Conservation (phyloP, 2,888 invertebrate genomes). For the Rhamnusium bicolor region DNA sequence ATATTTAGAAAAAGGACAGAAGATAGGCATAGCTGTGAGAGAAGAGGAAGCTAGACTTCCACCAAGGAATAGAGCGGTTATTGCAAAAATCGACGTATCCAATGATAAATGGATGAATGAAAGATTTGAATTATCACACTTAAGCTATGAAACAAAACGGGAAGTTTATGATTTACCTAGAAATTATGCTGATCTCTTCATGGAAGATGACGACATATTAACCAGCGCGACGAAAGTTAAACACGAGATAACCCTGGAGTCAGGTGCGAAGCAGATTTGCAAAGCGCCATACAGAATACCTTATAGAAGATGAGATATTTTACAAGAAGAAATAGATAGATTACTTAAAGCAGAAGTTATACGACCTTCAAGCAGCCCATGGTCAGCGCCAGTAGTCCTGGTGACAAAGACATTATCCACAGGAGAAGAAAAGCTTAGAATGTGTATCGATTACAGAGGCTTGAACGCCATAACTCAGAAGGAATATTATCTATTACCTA, state of each 20-base stretch:
- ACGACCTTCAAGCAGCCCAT: too few relatives aligned
- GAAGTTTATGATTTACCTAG: not conserved
- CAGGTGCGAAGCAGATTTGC: too few relatives aligned
- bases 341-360: too few relatives aligned
- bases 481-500: conserved; percentile 38
- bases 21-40: too few relatives aligned
- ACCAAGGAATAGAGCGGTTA: too few relatives aligned
- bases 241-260: conserved; percentile 22
- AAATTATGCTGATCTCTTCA: conserved; percentile 20
- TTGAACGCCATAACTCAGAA: conserved; percentile 34
- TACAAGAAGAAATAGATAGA: too few relatives aligned
- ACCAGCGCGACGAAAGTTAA: conserved; percentile 32
- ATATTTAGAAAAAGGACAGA: too few relatives aligned
- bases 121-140: conserved; percentile 26
- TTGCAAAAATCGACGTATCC: conserved; percentile 27
- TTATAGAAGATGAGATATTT: too few relatives aligned
- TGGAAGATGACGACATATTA: conserved; percentile 10
- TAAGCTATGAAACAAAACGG: not conserved
- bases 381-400: conserved; percentile 9
- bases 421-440: too few relatives aligned
- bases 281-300: too few relatives aligned
- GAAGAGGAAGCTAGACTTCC: too few relatives aligned
- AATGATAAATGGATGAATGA: conserved; percentile 15
- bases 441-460: conserved; percentile 43
- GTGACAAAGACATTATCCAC: conserved; percentile 17